These are phyloP conservation scores for Diabrotica undecimpunctata DNA, from an alignment of 1,140 invertebrate genomes.

Conservation along the genomic window DNA sequence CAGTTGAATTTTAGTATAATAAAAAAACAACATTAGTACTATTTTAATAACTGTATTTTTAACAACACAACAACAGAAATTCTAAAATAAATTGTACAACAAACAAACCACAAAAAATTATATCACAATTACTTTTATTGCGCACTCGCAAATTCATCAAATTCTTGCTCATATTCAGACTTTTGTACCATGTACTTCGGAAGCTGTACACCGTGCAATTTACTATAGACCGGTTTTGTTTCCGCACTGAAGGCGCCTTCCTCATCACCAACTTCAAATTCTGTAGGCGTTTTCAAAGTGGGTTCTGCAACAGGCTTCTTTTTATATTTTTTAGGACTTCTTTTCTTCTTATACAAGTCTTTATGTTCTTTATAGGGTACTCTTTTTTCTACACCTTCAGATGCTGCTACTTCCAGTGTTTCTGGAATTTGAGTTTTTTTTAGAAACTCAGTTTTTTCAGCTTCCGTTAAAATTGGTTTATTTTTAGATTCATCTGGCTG, in stretches of 20 bases:
- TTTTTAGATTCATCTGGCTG: constrained; percentile 14
- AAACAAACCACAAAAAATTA: not conserved
- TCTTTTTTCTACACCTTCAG: constrained; percentile 5
- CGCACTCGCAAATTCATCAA: constrained; percentile 50
- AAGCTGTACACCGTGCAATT: constrained; percentile 57
- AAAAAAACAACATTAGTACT: too few species aligned
- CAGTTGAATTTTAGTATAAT: too few species aligned
- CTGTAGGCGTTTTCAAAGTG: constrained; percentile 50
- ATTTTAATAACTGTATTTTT: not conserved
- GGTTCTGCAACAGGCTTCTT: constrained; percentile 41
- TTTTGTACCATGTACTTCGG: constrained; percentile 65
- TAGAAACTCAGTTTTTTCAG: constrained; percentile 32
- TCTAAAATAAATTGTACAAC: constrained; percentile 3
- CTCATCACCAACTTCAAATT: constrained; percentile 51
- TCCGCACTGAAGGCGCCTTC: constrained; percentile 59
- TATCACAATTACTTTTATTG: not conserved
- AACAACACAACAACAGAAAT: constrained; percentile 12
- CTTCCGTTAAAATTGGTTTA: constrained; percentile 21
- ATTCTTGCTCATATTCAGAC: constrained; percentile 62
- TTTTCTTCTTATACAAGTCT: constrained; percentile 14
- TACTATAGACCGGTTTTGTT: constrained; percentile 60
- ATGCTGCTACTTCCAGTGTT: constrained; percentile 26
- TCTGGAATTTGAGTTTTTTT: constrained; percentile 27
- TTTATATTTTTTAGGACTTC: constrained; percentile 26
- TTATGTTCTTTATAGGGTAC: constrained; percentile 5